Conservation (phyloP, 1,140 invertebrate genomes). For the Sycophila sp. region DNA sequence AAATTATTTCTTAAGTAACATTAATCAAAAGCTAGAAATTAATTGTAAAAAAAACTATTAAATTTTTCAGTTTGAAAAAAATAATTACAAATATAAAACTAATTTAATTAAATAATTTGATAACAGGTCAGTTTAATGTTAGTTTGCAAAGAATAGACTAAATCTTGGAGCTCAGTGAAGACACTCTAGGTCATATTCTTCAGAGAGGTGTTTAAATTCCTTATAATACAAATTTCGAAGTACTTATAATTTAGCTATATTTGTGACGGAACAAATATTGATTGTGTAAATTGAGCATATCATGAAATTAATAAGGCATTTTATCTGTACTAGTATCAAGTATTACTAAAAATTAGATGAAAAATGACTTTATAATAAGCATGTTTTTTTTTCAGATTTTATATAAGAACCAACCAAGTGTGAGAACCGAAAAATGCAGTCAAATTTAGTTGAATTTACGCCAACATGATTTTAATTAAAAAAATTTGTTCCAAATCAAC, state of each 20-base stretch:
- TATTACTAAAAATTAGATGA: no score
- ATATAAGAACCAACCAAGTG: no score
- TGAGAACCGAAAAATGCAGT: no score
- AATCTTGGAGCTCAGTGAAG: slow-evolving; percentile 78
- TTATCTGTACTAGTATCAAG: no score
- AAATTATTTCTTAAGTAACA: slow-evolving; percentile 71
- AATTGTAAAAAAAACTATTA: slow-evolving; percentile 17
- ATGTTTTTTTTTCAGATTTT: neutral
- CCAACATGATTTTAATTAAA: no score
- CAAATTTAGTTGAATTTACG: no score
- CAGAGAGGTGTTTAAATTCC: slow-evolving; percentile 78
- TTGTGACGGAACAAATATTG: slow-evolving; percentile 71
- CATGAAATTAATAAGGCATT: slow-evolving; percentile 72
- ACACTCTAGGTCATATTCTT: slow-evolving; percentile 76
- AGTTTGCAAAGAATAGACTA: slow-evolving; percentile 75
- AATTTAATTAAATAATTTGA: neutral
- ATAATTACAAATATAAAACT: neutral
- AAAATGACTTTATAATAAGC: no score
- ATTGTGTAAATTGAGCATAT: slow-evolving; percentile 72
- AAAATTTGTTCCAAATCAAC: no score
- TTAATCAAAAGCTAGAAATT: slow-evolving; percentile 10
- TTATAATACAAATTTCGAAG: slow-evolving; percentile 73
- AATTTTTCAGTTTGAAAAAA: neutral
- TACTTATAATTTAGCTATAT: slow-evolving; percentile 82
- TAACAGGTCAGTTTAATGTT: slow-evolving; percentile 60